Percentiles rank a stretch among this genome's conserved stretches.
These are phyloP conservation scores for Peucedramus taeniatus DNA, from an alignment of 2,113 vertebrate species.

Conservation along the genomic window DNA sequence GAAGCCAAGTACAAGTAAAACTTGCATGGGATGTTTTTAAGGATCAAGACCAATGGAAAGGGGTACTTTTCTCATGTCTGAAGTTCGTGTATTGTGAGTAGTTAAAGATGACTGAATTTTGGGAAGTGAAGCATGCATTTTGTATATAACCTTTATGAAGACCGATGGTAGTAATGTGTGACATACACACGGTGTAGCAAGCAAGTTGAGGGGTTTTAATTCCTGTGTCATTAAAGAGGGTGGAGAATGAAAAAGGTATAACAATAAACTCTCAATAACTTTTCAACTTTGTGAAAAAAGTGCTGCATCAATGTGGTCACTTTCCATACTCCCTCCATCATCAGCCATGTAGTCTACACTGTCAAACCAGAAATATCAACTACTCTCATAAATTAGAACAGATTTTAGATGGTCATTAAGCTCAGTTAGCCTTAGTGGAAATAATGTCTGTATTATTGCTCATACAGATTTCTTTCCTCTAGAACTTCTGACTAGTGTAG, in stretches of 20 bases:
- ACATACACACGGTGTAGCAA: rapidly evolving
- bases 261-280: background rate
- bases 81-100: background rate
- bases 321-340: background rate
- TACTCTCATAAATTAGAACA: background rate
- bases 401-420: background rate
- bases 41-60: background rate
- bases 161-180: background rate
- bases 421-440: background rate
- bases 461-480: background rate
- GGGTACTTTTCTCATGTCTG: background rate
- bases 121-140: background rate
- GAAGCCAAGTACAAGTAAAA: background rate
- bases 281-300: rapidly evolving
- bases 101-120: background rate
- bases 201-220: background rate
- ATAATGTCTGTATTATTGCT: background rate
- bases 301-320: background rate
- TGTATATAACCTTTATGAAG: background rate
- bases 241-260: background rate
- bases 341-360: background rate
- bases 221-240: background rate
- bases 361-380: background rate
- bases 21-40: background rate
- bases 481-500: background rate